phyloP scores from a whole-genome alignment of 2,888 invertebrate genomes.

The Sussaba pulchella region DNA sequence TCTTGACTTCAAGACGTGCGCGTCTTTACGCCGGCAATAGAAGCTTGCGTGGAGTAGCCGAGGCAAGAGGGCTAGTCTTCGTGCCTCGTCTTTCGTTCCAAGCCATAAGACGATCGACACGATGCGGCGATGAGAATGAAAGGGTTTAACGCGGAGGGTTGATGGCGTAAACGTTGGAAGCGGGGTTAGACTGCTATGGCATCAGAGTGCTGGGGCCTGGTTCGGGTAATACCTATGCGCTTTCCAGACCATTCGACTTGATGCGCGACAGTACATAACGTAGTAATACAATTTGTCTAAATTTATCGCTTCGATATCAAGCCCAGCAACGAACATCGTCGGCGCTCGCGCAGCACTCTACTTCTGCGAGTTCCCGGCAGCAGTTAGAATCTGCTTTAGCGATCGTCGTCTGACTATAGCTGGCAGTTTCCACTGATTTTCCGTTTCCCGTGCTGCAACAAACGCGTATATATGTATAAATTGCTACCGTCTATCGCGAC shows the following conservation, averaged over 20 bases:
- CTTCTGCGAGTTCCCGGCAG: conserved; percentile 21
- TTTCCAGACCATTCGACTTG: conserved; percentile 74
- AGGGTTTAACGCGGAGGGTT: conserved; percentile 28
- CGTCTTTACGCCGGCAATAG: conserved; percentile 21
- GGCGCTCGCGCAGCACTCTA: conserved; percentile 2
- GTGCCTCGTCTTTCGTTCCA: conserved; percentile 6
- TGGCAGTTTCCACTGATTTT: conserved; percentile 57
- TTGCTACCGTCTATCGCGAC: neutral
- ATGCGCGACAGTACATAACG: conserved; percentile 78
- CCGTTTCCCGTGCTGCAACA: conserved; percentile 38
- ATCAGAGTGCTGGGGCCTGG: conserved; percentile 22
- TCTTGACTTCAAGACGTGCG: conserved; percentile 13
- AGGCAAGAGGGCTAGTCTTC: neutral
- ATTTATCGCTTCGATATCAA: conserved; percentile 78
- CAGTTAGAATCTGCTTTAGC: conserved; percentile 74
- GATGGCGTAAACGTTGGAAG: conserved; percentile 29
- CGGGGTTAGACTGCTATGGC: conserved; percentile 23
- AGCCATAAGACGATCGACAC: conserved; percentile 39
- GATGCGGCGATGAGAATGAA: conserved; percentile 53
- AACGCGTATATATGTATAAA: conserved; percentile 26
- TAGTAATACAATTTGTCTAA: conserved; percentile 79
- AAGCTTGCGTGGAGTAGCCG: neutral
- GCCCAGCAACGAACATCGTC: conserved; percentile 39
- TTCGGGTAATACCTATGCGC: conserved; percentile 51
- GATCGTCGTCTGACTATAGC: conserved; percentile 69